Evolutionary conservation across 30 jellyfish, hydroid and myxozoan species (phyloP).

Genomic region (Hydractinia echinata): DNA sequence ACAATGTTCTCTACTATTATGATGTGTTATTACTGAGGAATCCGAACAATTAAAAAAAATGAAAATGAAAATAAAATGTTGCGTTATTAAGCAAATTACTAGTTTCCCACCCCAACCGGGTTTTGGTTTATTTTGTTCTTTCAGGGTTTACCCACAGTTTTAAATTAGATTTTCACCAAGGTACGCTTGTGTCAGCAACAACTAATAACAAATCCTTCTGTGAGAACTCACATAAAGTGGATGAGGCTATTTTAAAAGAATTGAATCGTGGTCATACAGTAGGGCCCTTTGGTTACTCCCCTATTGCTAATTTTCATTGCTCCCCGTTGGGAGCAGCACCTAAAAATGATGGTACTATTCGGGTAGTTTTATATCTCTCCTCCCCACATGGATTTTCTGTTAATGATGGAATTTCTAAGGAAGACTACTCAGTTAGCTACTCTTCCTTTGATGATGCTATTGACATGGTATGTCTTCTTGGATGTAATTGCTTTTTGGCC

Average conservation of each 20-base stretch:
- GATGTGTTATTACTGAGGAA: no score
- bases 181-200: background rate
- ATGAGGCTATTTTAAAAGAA: background rate
- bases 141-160: background rate
- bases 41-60: no score
- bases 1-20: no score
- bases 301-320: background rate
- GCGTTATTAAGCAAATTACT: background rate
- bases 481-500: background rate
- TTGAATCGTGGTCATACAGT: background rate
- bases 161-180: no score
- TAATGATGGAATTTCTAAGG: background rate
- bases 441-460: background rate
- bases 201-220: background rate
- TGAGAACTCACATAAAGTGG: background rate
- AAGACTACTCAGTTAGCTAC: background rate
- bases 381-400: background rate
- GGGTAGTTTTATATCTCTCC: background rate
- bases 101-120: background rate
- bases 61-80: no score
- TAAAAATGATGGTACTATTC: background rate
- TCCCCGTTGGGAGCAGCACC: background rate
- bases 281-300: background rate
- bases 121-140: background rate
- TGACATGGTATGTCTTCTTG: background rate